Evolutionary conservation across 2,888 invertebrate species (phyloP).

Genomic region (Troides helena): DNA sequence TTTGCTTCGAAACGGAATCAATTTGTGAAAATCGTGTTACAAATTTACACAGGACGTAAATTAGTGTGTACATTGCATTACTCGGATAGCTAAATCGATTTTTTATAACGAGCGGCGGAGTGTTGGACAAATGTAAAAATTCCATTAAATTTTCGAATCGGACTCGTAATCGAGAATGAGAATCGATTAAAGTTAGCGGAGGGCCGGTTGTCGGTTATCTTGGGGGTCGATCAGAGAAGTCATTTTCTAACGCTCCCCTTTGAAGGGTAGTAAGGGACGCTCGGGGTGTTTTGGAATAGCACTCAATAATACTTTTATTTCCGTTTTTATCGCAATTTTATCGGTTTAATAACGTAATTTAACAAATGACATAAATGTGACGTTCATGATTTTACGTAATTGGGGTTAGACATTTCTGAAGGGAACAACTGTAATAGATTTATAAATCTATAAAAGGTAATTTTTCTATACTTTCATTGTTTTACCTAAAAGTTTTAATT

Average conservation of each 20-base stretch:
- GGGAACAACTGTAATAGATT: no score
- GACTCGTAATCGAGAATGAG: conserved; percentile 50
- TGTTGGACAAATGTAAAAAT: conserved; percentile 52
- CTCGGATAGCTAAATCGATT: conserved; percentile 46
- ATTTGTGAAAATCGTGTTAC: conserved; percentile 67
- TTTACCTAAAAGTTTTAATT: no score
- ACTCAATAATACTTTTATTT: conserved; percentile 26
- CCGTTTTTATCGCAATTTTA: conserved; percentile 9
- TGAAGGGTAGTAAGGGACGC: conserved; percentile 47
- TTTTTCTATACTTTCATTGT: no score
- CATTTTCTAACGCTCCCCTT: conserved; percentile 48
- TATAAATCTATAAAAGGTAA: no score
- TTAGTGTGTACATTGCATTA: conserved; percentile 73
- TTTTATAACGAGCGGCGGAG: conserved; percentile 41
- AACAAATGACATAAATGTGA: neutral
- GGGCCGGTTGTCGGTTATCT: conserved; percentile 44
- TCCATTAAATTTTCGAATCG: conserved; percentile 54
- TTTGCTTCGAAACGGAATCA: conserved; percentile 68
- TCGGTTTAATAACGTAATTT: conserved; percentile 13
- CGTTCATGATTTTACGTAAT: no score
- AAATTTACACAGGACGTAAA: conserved; percentile 71
- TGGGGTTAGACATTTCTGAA: no score
- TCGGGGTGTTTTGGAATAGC: conserved; percentile 31
- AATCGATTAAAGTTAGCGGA: conserved; percentile 61
- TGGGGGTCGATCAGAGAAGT: conserved; percentile 52